Evolutionary conservation across 35 echinoderm and acorn worm species (phyloP).

Genomic region (Patiria miniata): DNA sequence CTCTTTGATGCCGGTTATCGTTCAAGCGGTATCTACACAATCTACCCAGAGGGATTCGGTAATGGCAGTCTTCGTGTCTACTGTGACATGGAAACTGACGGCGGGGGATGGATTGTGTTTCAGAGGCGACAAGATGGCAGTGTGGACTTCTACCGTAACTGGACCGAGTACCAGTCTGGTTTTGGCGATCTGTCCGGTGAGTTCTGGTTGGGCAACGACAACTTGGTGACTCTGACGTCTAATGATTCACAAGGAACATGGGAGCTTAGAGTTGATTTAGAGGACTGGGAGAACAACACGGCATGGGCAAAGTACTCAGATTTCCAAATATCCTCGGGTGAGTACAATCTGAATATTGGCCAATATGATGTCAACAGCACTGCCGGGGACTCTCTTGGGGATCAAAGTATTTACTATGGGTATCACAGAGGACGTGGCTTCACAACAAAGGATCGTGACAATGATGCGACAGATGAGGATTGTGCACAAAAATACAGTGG

Average conservation of each 20-base stretch:
- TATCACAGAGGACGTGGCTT: not conserved
- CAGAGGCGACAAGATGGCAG: slow-evolving; percentile 41
- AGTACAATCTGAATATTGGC: not conserved
- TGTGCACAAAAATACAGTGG: not conserved
- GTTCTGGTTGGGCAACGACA: slow-evolving; percentile 55
- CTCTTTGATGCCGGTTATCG: not conserved
- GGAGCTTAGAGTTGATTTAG: slow-evolving; percentile 38
- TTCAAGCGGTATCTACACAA: slow-evolving; percentile 12
- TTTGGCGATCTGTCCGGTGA: slow-evolving; percentile 54
- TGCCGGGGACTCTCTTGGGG: not conserved
- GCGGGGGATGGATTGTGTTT: slow-evolving; percentile 42
- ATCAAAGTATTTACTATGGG: too few relatives aligned
- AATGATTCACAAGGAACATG: not conserved
- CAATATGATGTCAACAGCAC: not conserved
- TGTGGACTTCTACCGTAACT: slow-evolving; percentile 43
- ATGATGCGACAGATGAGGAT: not conserved
- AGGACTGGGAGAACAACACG: slow-evolving; percentile 11
- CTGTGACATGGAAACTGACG: slow-evolving; percentile 10
- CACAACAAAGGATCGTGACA: not conserved
- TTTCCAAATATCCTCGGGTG: not conserved
- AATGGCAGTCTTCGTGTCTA: not conserved
- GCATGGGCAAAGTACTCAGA: not conserved
- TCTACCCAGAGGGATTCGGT: not conserved
- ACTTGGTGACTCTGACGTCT: not conserved
- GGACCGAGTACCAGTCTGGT: slow-evolving; percentile 33